Conservation (phyloP, 2,888 invertebrate genomes). For the Dicyrtoma fusca region DNA sequence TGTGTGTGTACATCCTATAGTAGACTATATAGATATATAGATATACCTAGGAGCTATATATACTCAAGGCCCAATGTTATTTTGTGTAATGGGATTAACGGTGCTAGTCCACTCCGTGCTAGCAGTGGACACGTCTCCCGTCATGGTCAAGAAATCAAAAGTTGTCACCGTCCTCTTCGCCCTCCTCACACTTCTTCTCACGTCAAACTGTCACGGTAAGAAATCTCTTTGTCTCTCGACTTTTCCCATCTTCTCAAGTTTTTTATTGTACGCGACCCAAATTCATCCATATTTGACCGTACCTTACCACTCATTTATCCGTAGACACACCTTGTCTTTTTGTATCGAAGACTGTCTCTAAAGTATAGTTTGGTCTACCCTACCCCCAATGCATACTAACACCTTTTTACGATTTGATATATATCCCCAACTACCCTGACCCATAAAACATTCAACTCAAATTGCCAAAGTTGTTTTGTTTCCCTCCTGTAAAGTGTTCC, state of each 20-base stretch:
- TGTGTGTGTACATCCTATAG: neutral
- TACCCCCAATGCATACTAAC: too few relatives aligned
- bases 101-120: constrained; percentile 46
- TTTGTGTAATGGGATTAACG: constrained; percentile 53
- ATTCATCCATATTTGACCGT: too few relatives aligned
- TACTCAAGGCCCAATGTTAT: constrained; percentile 42
- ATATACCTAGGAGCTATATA: neutral
- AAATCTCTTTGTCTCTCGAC: neutral
- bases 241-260: too few relatives aligned
- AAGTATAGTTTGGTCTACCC: too few relatives aligned
- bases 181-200: constrained; percentile 52
- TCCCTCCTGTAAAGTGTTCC: neutral
- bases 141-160: constrained; percentile 49
- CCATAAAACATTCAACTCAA: too few relatives aligned
- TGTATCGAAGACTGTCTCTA: too few relatives aligned
- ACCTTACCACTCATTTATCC: too few relatives aligned
- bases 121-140: constrained; percentile 28
- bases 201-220: constrained; percentile 56
- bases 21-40: neutral
- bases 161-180: constrained; percentile 52
- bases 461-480: neutral
- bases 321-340: too few relatives aligned
- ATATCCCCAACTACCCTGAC: too few relatives aligned
- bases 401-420: too few relatives aligned
- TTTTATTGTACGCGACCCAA: too few relatives aligned